phyloP scores from a whole-genome alignment of 2,113 vertebrate genomes.

The Xenopus borealis region DNA sequence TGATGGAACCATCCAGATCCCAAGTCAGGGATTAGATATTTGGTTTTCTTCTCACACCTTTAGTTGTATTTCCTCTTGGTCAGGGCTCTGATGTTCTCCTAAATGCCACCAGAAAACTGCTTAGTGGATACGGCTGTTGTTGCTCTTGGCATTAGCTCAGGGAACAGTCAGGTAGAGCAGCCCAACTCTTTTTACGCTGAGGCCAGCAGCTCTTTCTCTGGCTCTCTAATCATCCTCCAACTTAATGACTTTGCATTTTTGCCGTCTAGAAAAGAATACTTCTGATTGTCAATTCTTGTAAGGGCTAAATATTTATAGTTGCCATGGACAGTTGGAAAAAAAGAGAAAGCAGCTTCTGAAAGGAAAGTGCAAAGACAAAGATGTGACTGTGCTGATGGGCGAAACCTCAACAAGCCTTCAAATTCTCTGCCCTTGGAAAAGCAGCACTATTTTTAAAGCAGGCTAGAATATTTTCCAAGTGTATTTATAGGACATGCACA shows the following conservation, averaged over 20 bases:
- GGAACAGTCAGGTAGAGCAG: no score
- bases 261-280: constrained; percentile 50
- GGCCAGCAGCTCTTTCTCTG: no score
- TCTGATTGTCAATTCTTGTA: constrained; percentile 63
- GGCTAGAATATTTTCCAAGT: constrained; percentile 11
- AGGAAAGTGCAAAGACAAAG: constrained; percentile 62
- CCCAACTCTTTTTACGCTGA: no score
- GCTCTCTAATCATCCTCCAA: constrained; percentile 1
- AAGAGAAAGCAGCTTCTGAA: constrained; percentile 60
- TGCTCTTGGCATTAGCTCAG: no score
- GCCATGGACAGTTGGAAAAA: constrained; percentile 70
- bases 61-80: no score
- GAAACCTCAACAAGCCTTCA: constrained; percentile 12
- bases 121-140: no score
- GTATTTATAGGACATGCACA: constrained; percentile 15
- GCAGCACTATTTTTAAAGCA: constrained; percentile 8
- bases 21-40: no score
- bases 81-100: no score
- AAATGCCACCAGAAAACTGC: no score
- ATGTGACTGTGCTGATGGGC: constrained; percentile 45
- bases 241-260: constrained; percentile 19
- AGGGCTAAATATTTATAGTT: constrained; percentile 77
- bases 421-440: constrained; percentile 9
- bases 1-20: no score
- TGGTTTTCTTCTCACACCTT: no score